These are phyloP conservation scores for Sebastes paucispinis DNA, from an alignment of 2,797 vertebrate species.

Conservation along the genomic window DNA sequence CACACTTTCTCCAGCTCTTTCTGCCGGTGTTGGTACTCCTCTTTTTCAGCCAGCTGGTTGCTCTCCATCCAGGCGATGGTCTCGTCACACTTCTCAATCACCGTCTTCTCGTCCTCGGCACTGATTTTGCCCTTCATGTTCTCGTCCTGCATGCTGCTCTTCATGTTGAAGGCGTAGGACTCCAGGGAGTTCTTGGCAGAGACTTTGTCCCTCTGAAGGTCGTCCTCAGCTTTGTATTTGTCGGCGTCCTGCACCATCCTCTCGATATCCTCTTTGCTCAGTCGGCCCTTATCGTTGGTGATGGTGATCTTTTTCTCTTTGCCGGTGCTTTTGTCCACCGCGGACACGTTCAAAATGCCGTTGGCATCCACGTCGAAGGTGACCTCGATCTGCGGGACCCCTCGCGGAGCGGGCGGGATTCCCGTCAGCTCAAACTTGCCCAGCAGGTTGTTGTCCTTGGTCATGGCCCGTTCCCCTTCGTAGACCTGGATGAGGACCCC, in stretches of 20 bases:
- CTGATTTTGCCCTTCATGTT: constrained; percentile 43
- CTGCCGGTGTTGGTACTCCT: constrained; percentile 50
- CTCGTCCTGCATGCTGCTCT: constrained; percentile 54
- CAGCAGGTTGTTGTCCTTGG: constrained; percentile 67
- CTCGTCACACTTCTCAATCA: constrained; percentile 53
- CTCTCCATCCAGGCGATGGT: constrained; percentile 60
- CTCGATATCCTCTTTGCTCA: constrained; percentile 67
- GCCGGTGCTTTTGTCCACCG: constrained; percentile 66
- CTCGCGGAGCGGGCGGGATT: constrained; percentile 58
- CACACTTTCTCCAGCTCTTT: constrained; percentile 56
- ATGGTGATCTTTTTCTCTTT: constrained; percentile 67
- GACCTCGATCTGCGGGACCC: constrained; percentile 63
- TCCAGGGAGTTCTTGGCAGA: constrained; percentile 64
- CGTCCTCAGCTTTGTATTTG: constrained; percentile 59
- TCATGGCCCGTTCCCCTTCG: constrained; percentile 67
- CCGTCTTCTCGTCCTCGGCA: constrained; percentile 47
- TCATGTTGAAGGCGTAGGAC: constrained; percentile 62
- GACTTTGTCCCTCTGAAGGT: constrained; percentile 55
- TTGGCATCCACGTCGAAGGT: constrained; percentile 65
- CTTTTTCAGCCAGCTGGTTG: constrained; percentile 62
- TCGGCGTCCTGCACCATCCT: constrained; percentile 65
- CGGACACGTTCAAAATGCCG: constrained; percentile 64
- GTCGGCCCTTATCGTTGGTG: constrained; percentile 64
- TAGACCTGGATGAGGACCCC: constrained; percentile 69
- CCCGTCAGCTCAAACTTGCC: constrained; percentile 61